Base-by-base conservation (phyloP, 23 tunicate genomes). In the Clavelina lepadiformis region DNA sequence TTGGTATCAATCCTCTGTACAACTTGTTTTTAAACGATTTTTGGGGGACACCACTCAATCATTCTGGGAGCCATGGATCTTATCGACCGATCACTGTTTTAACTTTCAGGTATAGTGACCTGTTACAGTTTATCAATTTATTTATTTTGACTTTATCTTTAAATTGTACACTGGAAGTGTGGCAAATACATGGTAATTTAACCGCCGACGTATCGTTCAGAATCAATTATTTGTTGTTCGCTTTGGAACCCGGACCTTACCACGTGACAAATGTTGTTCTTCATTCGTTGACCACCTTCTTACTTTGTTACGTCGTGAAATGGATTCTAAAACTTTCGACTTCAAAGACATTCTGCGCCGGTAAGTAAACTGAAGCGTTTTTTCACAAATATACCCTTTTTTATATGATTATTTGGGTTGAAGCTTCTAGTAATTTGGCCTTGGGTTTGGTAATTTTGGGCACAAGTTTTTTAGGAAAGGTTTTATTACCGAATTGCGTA, bases 21-120 rank as follows among this genome's bases (percentile, higher is more conserved):
- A 41, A 58, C 28, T n/a, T 89, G 6, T 56, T 75, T 33, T 2
- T 31, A 29, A 21, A 73, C 46, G 97, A 89, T 51, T 89, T 65
- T 38, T 89, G 97, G 97, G 97, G 97, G 34, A 72, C 83, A 19
- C 89, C 89, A 60, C 38, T 89, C 32, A 58, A 41, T 33, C 83
- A 89, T 46, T 61, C 72, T 46, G 97, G 97, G 15, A 89, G 97
- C 51, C 97, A 89, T 46, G 71, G 67, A 19, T 89, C 97, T 7
- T 89, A 80, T 41, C 67, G 97, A 35, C 97, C 97, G 11, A 22
- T 89, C 38, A 81, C 97, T 15, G 63, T 52, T 25, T 28, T 81
- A 0, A 51, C 97, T 0, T 89, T 89, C 81, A 81, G 97, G 97
- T 89, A 25, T 36, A 72, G 51, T 53, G 18, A 11, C n/a, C 7